These are phyloP conservation scores for Epizoanthus ramosus DNA, from an alignment of 92 coral and sea anemone genomes.

Conservation along the genomic window DNA sequence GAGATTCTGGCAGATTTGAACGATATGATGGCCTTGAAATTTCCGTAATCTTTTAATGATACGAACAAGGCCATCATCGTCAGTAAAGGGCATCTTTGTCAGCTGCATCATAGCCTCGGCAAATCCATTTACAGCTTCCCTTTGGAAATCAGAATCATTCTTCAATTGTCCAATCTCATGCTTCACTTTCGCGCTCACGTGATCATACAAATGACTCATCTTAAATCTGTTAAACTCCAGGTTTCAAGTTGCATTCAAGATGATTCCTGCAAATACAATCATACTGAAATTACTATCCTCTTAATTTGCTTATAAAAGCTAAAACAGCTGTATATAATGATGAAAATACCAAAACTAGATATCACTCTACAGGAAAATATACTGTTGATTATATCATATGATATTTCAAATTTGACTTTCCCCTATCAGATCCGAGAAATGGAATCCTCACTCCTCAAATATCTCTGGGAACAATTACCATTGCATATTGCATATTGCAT, in stretches of 20 bases:
- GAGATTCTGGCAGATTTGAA: not conserved
- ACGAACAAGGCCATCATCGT: conserved; percentile 10
- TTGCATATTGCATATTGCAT: no score
- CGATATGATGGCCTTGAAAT: not conserved
- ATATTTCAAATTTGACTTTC: no score
- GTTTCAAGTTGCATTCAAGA: not conserved
- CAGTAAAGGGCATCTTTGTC: not conserved
- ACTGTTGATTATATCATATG: no score
- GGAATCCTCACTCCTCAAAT: no score
- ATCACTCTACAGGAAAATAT: no score
- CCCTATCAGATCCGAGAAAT: no score
- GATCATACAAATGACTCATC: not conserved
- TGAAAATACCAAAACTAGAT: no score
- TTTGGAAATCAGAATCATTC: not conserved
- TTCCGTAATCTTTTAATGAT: not conserved
- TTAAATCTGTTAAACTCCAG: not conserved
- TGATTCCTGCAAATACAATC: no score
- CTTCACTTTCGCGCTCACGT: not conserved
- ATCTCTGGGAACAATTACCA: no score
- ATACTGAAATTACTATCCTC: no score
- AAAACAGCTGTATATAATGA: no score
- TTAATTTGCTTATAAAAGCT: no score
- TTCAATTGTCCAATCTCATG: conserved; percentile 2
- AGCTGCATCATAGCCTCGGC: not conserved
- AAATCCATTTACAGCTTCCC: not conserved